phyloP scores from a whole-genome alignment of 2,113 vertebrate genomes.

The Mastomys natalensis region DNA sequence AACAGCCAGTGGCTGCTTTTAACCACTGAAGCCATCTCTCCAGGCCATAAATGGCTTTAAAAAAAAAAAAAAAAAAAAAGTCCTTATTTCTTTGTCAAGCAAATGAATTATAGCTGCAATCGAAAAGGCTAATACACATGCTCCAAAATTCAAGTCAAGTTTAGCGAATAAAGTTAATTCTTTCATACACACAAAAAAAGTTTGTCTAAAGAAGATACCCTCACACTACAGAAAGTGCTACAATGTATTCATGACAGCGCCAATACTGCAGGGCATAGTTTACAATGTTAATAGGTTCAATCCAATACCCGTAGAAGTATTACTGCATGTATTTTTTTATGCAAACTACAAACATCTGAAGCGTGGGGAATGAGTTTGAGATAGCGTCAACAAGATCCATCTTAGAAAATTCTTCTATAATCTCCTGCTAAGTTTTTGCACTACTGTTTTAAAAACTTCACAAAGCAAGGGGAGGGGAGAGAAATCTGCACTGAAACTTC shows the following conservation, averaged over 20 bases:
- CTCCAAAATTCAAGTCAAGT: neutral
- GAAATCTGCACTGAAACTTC: neutral
- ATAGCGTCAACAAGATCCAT: neutral
- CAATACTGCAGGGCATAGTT: neutral
- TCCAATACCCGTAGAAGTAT: neutral
- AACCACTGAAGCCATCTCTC: neutral
- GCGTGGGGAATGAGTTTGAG: neutral
- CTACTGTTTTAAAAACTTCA: neutral
- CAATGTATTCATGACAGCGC: constrained; percentile 18
- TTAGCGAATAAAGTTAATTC: constrained; percentile 22
- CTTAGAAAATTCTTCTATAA: constrained; percentile 15
- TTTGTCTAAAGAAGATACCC: constrained; percentile 4
- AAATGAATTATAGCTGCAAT: neutral
- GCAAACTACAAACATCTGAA: neutral
- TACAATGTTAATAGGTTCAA: constrained; percentile 34
- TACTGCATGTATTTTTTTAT: neutral
- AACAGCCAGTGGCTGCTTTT: neutral
- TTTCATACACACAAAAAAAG: constrained; percentile 28
- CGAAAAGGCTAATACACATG: neutral
- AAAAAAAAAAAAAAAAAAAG: neutral
- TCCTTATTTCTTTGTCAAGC: constrained; percentile 38
- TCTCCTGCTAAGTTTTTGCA: constrained; percentile 1
- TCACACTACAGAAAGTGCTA: constrained; percentile 31
- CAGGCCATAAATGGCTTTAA: neutral
- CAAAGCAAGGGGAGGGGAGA: no score